phyloP scores from a whole-genome alignment of 2,888 invertebrate species.

The Sarcophaga rosellei region DNA sequence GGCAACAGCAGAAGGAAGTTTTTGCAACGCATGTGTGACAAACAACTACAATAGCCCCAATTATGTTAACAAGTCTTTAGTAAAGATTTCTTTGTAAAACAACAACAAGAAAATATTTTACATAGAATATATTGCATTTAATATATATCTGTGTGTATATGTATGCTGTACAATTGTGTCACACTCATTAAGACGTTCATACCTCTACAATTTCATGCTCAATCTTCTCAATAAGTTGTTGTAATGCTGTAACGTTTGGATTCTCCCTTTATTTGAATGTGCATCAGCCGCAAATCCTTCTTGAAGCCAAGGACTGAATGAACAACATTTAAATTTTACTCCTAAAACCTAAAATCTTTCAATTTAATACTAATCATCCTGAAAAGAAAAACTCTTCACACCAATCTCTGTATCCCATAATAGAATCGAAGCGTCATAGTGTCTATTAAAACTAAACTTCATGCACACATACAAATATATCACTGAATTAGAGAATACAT shows the following conservation, averaged over 20 bases:
- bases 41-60: conserved; percentile 39
- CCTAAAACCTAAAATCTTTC: conserved; percentile 19
- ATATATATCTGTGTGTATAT: background rate
- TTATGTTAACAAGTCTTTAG: conserved; percentile 36
- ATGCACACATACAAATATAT: background rate
- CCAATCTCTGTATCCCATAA: conserved; percentile 29
- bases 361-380: conserved; percentile 50
- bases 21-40: conserved; percentile 68
- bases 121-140: conserved; percentile 28
- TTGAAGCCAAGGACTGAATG: background rate
- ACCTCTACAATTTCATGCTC: conserved; percentile 80
- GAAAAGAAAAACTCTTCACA: conserved; percentile 23
- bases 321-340: conserved; percentile 1
- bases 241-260: conserved; percentile 39
- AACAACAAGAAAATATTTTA: conserved; percentile 1
- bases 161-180: conserved; percentile 71
- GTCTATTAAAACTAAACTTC: conserved; percentile 46
- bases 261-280: conserved; percentile 56
- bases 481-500: background rate
- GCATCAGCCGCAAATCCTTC: conserved; percentile 76
- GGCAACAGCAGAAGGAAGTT: conserved; percentile 53
- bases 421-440: conserved; percentile 49
- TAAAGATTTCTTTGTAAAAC: conserved; percentile 42
- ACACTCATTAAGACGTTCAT: conserved; percentile 71
- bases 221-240: conserved; percentile 77